These are phyloP conservation scores for Villa cingulata DNA, from an alignment of 2,888 invertebrate species.

Conservation along the genomic window DNA sequence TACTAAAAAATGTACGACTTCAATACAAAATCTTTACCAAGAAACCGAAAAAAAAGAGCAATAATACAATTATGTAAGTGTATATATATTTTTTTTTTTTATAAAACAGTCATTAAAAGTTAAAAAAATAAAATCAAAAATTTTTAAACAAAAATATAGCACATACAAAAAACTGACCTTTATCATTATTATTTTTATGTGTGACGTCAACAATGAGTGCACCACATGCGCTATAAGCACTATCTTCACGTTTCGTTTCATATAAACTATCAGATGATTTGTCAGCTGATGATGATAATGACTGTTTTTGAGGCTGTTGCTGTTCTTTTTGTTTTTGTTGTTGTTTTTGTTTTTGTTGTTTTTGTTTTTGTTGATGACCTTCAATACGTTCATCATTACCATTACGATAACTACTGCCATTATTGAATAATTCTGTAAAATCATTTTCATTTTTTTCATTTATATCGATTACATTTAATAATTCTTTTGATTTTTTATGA, in stretches of 20 bases:
- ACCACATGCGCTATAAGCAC: constrained; percentile 6
- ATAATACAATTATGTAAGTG: no score
- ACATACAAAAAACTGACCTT: neutral
- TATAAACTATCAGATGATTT: neutral
- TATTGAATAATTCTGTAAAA: neutral
- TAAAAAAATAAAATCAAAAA: no score
- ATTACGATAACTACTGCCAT: neutral
- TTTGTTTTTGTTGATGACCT: no score
- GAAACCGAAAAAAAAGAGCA: no score
- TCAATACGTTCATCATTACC: no score
- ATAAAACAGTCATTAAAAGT: no score
- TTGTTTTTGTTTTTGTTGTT: neutral
- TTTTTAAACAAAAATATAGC: no score
- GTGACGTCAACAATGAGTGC: constrained; percentile 1
- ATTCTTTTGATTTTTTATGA: constrained; percentile 25
- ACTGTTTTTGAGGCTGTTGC: neutral
- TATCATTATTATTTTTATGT: neutral
- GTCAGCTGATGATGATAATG: neutral
- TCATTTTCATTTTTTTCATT: neutral
- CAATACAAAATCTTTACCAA: no score
- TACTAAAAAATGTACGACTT: no score
- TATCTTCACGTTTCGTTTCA: neutral
- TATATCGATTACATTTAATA: neutral
- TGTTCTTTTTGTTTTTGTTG: neutral
- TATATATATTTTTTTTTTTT: no score